Base-by-base conservation (phyloP, 1,140 invertebrate genomes). In the Condylostylus longicornis region DNA sequence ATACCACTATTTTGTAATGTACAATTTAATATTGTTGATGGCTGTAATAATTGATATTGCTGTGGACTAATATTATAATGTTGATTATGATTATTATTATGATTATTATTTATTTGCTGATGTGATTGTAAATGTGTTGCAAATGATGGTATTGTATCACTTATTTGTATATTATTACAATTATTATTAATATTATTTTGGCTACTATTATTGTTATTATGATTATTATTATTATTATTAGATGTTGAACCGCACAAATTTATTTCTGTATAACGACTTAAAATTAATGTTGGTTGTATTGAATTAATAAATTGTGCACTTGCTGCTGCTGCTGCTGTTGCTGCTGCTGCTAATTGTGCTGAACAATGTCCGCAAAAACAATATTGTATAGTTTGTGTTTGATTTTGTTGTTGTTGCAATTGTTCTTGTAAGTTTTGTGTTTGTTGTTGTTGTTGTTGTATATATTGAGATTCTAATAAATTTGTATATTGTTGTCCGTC, bases 371-470 rank as follows among this genome's bases (percentile, higher is more conserved):
- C 18, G 17, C 6, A 28, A 27, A 29, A 46, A 50, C 44, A 51
- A 42, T 42, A 51, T 43, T 53, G 54, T 41, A 49, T 53, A 12
- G 17, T 15, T 44, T 52, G 48, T 41, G 53, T 51, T 39, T 51
- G 42, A 47, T 52, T 50, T 49, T 58, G 54, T 49, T 58, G 50
- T 49, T 57, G 52, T 58, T 57, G 54, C 54, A 57, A 58, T 58
- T 58, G 54, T 50, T 58, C 51, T 57, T 48, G 45, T 54, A 48
- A 48, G 40, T 47, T 39, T 37, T 19, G 33, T 17, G 9, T 5
- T 17, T 27, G 27, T 40, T 43, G 34, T 35, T 40, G n/a, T 35
- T 40, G 7, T 8, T 8, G 6, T 15, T 8, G 29, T 31, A 6
- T 15, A 12, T 31, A 25, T 49, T 37, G 33, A 40, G 35, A 40